Conservation (phyloP, 2,113 vertebrate species). For the Planiliza haematocheilus region DNA sequence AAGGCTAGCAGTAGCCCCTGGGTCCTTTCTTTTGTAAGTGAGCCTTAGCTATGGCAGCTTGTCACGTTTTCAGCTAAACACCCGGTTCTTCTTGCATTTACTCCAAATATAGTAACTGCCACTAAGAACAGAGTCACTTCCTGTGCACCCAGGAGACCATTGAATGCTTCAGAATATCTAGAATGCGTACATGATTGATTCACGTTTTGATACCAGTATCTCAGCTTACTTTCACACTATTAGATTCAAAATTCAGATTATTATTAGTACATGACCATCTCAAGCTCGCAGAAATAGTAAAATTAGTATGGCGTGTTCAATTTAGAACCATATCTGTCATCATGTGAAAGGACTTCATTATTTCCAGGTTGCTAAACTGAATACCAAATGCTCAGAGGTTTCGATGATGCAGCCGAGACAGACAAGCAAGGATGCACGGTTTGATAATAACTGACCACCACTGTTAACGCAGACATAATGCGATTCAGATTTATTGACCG, state of each 20-base stretch:
- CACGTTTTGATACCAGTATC: neutral
- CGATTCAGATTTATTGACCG: conserved; percentile 46
- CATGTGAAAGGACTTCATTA: no score
- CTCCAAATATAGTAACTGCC: conserved; percentile 36
- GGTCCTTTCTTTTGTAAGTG: no score
- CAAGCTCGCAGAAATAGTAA: neutral
- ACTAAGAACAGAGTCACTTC: conserved; percentile 41
- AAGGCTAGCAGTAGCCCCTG: no score
- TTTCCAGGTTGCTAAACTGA: neutral
- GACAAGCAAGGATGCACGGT: neutral
- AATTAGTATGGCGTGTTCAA: neutral
- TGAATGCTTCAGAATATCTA: neutral
- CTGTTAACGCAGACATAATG: conserved; percentile 36
- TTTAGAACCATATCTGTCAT: no score
- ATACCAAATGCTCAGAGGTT: neutral
- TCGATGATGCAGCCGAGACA: conserved; percentile 12
- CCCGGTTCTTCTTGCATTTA: neutral
- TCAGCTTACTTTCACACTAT: no score
- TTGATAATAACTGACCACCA: conserved; percentile 33
- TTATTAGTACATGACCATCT: neutral
- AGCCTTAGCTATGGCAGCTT: neutral
- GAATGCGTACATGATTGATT: neutral
- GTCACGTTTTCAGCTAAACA: neutral
- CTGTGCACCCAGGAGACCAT: conserved; percentile 12
- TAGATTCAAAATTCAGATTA: no score